Conservation (phyloP, 2,888 invertebrate species). For the Ectemnius lituratus region DNA sequence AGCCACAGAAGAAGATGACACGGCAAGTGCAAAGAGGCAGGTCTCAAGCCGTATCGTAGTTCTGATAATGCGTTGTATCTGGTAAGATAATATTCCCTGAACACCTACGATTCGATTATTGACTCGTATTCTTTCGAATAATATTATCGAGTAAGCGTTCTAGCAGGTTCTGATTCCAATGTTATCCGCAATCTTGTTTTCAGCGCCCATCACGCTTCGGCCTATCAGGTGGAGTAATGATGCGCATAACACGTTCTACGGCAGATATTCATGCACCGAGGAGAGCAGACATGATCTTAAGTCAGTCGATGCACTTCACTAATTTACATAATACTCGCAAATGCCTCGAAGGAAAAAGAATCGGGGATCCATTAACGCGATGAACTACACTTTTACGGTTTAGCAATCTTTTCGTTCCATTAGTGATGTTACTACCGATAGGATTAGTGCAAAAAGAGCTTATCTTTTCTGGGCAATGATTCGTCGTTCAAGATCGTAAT, state of each 20-base stretch:
- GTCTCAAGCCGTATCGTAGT: slow-evolving; percentile 32
- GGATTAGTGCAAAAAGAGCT: not conserved
- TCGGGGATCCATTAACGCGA: no score
- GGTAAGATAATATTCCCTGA: slow-evolving; percentile 39
- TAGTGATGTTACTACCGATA: not conserved
- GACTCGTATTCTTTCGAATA: slow-evolving; percentile 16
- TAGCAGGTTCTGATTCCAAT: slow-evolving; percentile 12
- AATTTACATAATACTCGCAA: not conserved
- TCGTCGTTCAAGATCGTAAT: no score
- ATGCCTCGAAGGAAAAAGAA: not conserved
- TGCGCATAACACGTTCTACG: not conserved
- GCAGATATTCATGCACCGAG: no score
- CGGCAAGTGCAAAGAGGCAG: slow-evolving; percentile 27
- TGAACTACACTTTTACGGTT: not conserved
- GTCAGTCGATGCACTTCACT: not conserved
- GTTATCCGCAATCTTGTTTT: slow-evolving; percentile 11
- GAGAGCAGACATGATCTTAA: not conserved
- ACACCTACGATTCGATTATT: slow-evolving; percentile 30
- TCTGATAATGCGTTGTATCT: slow-evolving; percentile 16
- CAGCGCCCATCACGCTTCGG: not conserved
- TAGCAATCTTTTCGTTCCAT: not conserved
- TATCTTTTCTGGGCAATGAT: no score
- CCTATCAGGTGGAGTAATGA: not conserved
- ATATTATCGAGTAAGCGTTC: slow-evolving; percentile 15
- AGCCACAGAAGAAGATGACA: not conserved